Conservation (phyloP, 2,797 vertebrate genomes). For the Heliangelus exortis region DNA sequence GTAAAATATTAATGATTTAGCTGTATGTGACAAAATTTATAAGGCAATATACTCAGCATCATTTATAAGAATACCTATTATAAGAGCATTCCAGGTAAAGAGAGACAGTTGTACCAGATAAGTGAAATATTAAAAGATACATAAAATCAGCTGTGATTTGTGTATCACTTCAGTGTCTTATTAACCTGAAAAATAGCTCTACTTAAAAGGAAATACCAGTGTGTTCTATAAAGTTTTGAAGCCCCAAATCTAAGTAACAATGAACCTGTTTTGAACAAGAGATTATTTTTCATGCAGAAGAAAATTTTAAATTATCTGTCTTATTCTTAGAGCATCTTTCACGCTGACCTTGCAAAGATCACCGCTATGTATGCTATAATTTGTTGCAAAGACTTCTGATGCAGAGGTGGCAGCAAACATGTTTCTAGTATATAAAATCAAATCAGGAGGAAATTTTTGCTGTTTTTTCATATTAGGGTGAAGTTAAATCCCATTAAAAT, state of each 20-base stretch:
- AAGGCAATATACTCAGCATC: constrained; percentile 26
- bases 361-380: background rate
- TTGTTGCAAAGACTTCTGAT: background rate
- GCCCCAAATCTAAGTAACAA: background rate
- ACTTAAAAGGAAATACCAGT: constrained; percentile 26
- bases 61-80: constrained; percentile 45
- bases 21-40: constrained; percentile 50
- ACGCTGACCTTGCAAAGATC: background rate
- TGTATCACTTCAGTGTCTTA: background rate
- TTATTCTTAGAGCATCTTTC: background rate
- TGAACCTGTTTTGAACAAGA: background rate
- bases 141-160: constrained; percentile 25
- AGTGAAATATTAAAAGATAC: background rate
- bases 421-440: background rate
- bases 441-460: background rate
- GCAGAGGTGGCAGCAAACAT: background rate
- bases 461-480: background rate
- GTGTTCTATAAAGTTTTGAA: background rate
- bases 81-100: constrained; percentile 12
- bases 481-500: background rate
- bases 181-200: constrained; percentile 33
- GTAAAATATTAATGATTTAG: constrained; percentile 58
- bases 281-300: background rate
- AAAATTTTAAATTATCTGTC: background rate
- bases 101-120: background rate